Evolutionary conservation across 2,797 vertebrate species (phyloP).

Genomic region (Schizopygopsis malacanthus): DNA sequence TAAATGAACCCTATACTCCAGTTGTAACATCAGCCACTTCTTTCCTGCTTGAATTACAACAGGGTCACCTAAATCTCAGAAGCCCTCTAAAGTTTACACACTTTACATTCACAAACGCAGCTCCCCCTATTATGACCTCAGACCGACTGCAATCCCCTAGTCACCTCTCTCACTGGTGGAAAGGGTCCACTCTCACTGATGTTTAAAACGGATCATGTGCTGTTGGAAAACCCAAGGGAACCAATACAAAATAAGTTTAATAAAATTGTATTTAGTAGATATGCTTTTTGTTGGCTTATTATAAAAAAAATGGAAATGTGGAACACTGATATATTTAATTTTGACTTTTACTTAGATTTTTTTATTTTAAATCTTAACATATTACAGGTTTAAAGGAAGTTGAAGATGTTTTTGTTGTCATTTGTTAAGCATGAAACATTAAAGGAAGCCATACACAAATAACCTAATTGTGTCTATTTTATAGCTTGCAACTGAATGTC

Average conservation of each 20-base stretch:
- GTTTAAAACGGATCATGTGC: background rate
- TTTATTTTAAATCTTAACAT: background rate
- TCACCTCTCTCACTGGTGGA: constrained; percentile 16
- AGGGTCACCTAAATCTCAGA: constrained; percentile 57
- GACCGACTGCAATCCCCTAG: constrained; percentile 23
- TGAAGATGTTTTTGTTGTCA: background rate
- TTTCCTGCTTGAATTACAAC: constrained; percentile 66
- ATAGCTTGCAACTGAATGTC: background rate
- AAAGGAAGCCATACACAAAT: background rate
- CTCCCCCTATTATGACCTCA: constrained; percentile 48
- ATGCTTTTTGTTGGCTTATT: background rate
- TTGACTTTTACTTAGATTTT: background rate
- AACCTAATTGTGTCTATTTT: background rate
- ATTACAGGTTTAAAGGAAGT: background rate
- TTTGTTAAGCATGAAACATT: background rate
- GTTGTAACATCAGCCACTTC: constrained; percentile 76
- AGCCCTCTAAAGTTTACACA: constrained; percentile 60
- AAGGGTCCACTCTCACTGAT: background rate
- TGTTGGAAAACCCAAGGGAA: background rate
- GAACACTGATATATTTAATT: constrained; percentile 6
- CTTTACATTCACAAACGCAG: constrained; percentile 55
- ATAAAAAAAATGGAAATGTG: background rate
- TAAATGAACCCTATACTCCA: constrained; percentile 54
- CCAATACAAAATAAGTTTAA: constrained; percentile 1
- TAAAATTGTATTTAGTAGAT: constrained; percentile 10